Evolutionary conservation across 2,888 invertebrate species (phyloP).

Genomic region (Rotaria socialis): DNA sequence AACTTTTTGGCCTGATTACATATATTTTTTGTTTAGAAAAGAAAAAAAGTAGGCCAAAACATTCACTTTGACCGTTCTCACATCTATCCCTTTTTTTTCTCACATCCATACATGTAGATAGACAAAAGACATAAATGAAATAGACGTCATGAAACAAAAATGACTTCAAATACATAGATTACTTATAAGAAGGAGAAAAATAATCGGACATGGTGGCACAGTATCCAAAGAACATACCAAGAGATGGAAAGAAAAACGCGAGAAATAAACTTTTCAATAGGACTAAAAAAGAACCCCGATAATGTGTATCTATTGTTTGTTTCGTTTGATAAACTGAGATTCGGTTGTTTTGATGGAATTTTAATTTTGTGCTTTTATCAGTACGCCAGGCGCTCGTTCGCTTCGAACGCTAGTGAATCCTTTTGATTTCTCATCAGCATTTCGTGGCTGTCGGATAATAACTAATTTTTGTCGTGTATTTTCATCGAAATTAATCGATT

Average conservation of each 20-base stretch:
- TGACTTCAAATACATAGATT: neutral
- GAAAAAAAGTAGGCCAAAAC: neutral
- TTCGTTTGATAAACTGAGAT: neutral
- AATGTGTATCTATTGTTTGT: neutral
- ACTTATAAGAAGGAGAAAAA: neutral
- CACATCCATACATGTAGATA: neutral
- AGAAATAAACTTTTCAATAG: neutral
- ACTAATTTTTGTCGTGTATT: conserved; percentile 41
- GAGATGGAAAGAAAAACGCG: neutral
- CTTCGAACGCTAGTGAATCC: conserved; percentile 37
- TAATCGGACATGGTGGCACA: neutral
- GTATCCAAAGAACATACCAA: neutral
- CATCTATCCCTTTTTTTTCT: neutral
- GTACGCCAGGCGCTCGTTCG: conserved; percentile 40
- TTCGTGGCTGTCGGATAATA: conserved; percentile 39
- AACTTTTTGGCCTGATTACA: neutral
- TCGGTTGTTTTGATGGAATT: neutral
- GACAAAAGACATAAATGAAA: neutral
- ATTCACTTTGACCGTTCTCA: neutral
- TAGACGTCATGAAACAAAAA: neutral
- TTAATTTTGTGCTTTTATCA: conserved; percentile 23
- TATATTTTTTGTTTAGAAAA: neutral
- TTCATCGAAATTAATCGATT: conserved; percentile 44
- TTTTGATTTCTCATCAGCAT: conserved; percentile 46
- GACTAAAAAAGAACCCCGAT: neutral